phyloP scores from a whole-genome alignment of 2,888 invertebrate species.

The Helicoverpa assulta region DNA sequence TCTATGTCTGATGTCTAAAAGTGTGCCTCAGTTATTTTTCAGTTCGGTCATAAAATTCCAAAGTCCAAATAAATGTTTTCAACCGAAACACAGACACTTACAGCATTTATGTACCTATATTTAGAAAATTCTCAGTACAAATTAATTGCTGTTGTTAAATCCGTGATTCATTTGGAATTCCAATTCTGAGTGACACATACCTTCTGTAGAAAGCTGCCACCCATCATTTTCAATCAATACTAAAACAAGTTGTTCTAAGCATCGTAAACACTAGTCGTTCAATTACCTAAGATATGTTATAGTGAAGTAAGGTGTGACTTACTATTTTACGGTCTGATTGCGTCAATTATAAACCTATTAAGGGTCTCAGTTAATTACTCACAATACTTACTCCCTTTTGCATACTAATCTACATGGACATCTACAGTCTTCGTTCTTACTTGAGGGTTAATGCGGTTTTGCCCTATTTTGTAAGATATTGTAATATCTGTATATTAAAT shows the following conservation, averaged over 20 bases:
- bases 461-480: not conserved
- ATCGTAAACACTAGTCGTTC: not conserved
- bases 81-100: too few species aligned
- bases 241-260: not conserved
- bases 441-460: not conserved
- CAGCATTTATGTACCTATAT: not conserved
- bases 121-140: not conserved
- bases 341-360: constrained; percentile 3
- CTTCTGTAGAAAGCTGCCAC: not conserved
- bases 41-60: too few species aligned
- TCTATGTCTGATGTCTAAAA: too few species aligned
- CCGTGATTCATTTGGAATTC: not conserved
- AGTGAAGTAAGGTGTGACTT: not conserved
- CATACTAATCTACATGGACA: not conserved
- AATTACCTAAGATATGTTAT: not conserved
- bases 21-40: too few species aligned
- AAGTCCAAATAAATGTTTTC: too few species aligned
- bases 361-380: too few species aligned
- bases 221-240: not conserved
- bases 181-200: not conserved
- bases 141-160: not conserved
- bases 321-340: constrained; percentile 3
- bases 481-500: not conserved
- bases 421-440: not conserved
- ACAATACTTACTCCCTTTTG: not conserved